phyloP scores from a whole-genome alignment of 2,113 vertebrate genomes.

The Electrona antarctica region DNA sequence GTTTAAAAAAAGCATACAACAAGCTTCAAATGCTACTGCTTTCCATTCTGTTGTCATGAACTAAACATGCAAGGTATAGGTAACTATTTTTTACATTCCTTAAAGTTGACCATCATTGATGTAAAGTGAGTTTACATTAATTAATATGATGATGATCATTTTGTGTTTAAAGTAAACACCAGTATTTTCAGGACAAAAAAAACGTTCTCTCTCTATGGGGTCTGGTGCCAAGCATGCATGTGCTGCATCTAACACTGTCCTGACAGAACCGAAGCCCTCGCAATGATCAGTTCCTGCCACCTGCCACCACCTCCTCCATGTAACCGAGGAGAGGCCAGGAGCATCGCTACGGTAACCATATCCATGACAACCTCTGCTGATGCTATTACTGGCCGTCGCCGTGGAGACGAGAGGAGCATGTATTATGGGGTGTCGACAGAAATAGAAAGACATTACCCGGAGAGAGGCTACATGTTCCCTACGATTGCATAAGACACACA shows the following conservation, averaged over 20 bases:
- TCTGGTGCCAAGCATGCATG: too few relatives aligned
- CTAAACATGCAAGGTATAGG: too few relatives aligned
- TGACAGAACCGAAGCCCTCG: slow-evolving; percentile 31
- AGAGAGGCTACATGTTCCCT: slow-evolving; percentile 60
- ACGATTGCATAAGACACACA: slow-evolving; percentile 65
- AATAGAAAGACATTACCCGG: slow-evolving; percentile 69
- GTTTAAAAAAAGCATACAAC: too few relatives aligned
- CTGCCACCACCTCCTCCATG: slow-evolving; percentile 47
- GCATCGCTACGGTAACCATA: slow-evolving; percentile 78
- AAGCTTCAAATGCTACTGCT: too few relatives aligned
- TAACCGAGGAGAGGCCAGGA: slow-evolving; percentile 71
- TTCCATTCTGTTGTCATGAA: too few relatives aligned
- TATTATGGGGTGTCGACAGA: slow-evolving; percentile 73
- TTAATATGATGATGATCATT: too few relatives aligned
- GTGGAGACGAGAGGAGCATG: slow-evolving; percentile 67
- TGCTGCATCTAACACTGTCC: background rate
- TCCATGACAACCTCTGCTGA: slow-evolving; percentile 77
- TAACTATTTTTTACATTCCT: too few relatives aligned
- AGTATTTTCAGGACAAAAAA: too few relatives aligned
- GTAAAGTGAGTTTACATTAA: too few relatives aligned
- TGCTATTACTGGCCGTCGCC: slow-evolving; percentile 77
- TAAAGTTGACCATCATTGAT: too few relatives aligned
- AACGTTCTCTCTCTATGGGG: too few relatives aligned
- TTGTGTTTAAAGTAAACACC: too few relatives aligned
- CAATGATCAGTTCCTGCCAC: slow-evolving; percentile 43